Conservation (phyloP, 64 coral and sea anemone species). For the Exaiptasia diaphana region DNA sequence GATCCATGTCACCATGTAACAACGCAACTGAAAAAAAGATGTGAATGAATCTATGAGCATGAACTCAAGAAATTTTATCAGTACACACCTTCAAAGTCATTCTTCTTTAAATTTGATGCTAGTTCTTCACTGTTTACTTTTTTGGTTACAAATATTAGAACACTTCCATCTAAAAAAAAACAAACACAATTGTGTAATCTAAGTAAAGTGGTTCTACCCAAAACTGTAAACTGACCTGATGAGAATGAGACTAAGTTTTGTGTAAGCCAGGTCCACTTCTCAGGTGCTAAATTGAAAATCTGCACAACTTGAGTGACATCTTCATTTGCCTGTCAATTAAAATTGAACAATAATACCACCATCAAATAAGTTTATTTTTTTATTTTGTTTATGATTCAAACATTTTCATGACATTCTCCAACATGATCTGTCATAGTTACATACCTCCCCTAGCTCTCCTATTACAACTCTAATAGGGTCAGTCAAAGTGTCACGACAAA, state of each 20-base stretch:
- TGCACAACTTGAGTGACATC: conserved; percentile 84
- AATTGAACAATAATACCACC: background rate
- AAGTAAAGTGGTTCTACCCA: too few species aligned
- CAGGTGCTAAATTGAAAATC: conserved; percentile 51
- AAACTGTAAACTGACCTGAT: conserved; percentile 71
- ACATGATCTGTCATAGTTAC: background rate
- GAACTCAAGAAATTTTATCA: background rate
- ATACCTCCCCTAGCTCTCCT: conserved; percentile 94
- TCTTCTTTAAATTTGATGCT: conserved; percentile 76
- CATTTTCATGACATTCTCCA: too few species aligned
- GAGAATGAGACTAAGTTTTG: conserved; percentile 81
- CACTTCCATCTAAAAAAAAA: conserved; percentile 74
- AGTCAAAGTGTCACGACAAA: conserved; percentile 84
- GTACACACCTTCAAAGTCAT: conserved; percentile 88
- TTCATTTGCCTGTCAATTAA: conserved; percentile 76
- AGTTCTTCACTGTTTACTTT: conserved; percentile 96
- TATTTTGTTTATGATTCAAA: background rate
- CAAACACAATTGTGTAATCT: background rate
- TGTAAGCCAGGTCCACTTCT: conserved; percentile 87
- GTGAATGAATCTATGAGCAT: background rate
- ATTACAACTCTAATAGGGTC: conserved; percentile 95
- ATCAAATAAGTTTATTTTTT: background rate
- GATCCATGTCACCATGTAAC: conserved; percentile 98
- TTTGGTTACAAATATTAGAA: conserved; percentile 94
- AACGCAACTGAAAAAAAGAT: conserved; percentile 57